Percentiles rank a stretch among this genome's conserved stretches.
These are phyloP conservation scores for Trissonchulus latispiculum DNA, from an alignment of 2,888 invertebrate genomes.

Conservation along the genomic window DNA sequence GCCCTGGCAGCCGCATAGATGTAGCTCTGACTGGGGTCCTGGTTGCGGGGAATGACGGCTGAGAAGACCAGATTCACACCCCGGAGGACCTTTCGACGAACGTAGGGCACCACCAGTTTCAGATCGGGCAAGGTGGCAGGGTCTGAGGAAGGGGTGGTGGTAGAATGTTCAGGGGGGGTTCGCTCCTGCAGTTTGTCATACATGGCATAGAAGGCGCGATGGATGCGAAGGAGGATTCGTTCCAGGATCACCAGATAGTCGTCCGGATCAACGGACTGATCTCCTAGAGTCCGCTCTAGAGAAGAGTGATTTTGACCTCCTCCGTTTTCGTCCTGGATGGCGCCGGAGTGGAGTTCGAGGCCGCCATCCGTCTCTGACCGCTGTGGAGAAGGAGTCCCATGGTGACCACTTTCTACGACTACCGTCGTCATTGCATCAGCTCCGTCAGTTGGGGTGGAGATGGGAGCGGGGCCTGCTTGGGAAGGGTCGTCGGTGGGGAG, in stretches of 20 bases:
- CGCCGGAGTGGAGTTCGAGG: no score
- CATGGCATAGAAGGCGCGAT: constrained; percentile 64
- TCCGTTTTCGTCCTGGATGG: no score
- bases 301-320: no score
- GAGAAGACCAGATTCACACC: constrained; percentile 70
- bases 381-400: no score
- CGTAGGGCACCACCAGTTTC: constrained; percentile 65
- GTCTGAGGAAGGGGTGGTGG: constrained; percentile 59
- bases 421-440: no score
- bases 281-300: no score
- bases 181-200: constrained; percentile 52
- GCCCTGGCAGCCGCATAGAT: constrained; percentile 73
- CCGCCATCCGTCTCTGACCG: no score
- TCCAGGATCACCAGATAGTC: constrained; percentile 77
- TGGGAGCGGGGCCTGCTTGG: no score
- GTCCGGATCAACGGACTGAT: constrained; percentile 43
- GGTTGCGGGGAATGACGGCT: constrained; percentile 57
- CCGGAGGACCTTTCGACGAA: constrained; percentile 66
- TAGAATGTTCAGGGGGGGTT: no score
- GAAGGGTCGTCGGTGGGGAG: no score
- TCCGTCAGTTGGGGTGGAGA: no score
- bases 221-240: constrained; percentile 74
- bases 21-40: constrained; percentile 61
- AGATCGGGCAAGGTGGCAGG: constrained; percentile 51
- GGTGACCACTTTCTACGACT: no score